A percentile compares a stretch with the other conserved stretches of the same genome.
Conservation (phyloP, 2,113 vertebrate genomes). For the Eretmochelys imbricata region DNA sequence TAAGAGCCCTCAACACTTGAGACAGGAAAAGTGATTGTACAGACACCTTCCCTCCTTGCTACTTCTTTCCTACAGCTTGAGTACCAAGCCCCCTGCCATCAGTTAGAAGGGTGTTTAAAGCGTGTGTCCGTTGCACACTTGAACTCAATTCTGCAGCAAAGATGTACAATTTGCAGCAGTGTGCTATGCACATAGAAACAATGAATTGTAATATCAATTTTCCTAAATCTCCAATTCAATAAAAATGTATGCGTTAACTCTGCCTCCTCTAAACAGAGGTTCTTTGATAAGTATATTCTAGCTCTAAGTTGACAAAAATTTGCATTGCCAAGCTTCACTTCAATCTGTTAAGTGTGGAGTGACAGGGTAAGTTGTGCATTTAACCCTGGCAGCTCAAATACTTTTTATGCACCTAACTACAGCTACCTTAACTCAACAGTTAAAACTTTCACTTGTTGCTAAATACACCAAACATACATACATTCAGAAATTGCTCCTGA, state of each 20-base stretch:
- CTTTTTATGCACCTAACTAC: neutral
- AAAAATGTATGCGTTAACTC: neutral
- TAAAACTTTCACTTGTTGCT: neutral
- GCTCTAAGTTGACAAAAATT: neutral
- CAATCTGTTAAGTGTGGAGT: neutral
- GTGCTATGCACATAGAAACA: neutral
- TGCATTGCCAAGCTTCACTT: neutral
- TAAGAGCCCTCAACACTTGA: neutral
- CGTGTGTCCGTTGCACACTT: neutral
- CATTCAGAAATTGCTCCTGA: neutral
- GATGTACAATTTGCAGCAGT: neutral
- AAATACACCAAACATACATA: constrained; percentile 56
- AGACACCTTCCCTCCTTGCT: neutral
- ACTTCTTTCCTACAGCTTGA: neutral
- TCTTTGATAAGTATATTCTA: neutral
- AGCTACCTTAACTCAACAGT: neutral
- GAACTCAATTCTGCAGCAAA: neutral
- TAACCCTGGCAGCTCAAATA: neutral
- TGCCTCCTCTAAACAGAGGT: neutral
- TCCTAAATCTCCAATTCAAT: neutral
- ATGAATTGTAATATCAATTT: neutral
- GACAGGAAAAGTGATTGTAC: neutral
- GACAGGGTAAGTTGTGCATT: neutral
- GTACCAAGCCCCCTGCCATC: neutral
- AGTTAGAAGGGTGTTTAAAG: neutral